Evolutionary conservation across 2,888 invertebrate species (phyloP).

Genomic region (Mesorhabditis belari): DNA sequence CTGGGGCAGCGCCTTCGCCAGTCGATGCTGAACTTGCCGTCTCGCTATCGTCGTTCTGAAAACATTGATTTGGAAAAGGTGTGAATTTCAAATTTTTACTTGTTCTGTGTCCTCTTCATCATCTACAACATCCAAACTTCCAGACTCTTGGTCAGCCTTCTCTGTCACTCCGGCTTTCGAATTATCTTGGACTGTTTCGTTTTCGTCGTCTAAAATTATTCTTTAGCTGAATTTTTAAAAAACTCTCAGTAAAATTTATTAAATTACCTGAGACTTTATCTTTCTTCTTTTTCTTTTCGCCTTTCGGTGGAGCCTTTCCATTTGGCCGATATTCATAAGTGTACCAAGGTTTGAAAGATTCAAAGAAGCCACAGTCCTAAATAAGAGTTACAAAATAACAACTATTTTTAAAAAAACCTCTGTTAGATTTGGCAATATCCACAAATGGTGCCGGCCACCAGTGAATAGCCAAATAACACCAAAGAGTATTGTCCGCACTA

Average conservation of each 20-base stretch:
- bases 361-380: constrained; percentile 86
- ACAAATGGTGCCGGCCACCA: constrained; percentile 82
- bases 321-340: constrained; percentile 40
- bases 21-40: background rate
- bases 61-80: background rate
- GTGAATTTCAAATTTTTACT: background rate
- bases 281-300: constrained; percentile 23
- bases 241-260: background rate
- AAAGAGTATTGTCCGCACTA: constrained; percentile 80
- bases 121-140: background rate
- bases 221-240: constrained; percentile 5
- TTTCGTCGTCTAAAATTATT: background rate
- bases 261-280: constrained; percentile 12
- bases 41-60: background rate
- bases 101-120: background rate
- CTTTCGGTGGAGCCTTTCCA: constrained; percentile 6
- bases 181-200: background rate
- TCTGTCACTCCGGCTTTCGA: background rate
- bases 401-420: constrained; percentile 69
- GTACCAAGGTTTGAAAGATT: constrained; percentile 94
- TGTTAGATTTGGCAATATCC: constrained; percentile 96
- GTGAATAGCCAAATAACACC: constrained; percentile 81
- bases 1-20: background rate
- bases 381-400: background rate
- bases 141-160: background rate